A percentile compares a stretch with the other conserved stretches of the same genome.
Evolutionary conservation across 2,888 invertebrate species (phyloP).

Genomic region (Troglohyphantes excavatus): DNA sequence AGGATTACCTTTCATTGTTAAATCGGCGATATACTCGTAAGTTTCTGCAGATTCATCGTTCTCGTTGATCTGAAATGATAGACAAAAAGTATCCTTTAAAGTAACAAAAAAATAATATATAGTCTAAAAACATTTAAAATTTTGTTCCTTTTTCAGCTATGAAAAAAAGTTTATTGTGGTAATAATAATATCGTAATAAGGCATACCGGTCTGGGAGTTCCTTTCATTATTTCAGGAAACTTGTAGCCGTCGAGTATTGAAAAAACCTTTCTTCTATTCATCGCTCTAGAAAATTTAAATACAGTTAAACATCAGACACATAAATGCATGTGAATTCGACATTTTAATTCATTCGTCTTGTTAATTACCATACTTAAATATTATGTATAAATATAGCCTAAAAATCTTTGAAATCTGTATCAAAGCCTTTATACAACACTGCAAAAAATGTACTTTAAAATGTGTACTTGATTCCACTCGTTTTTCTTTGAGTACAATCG

Average conservation of each 20-base stretch:
- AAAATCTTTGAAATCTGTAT: no score
- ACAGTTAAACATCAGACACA: not conserved
- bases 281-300: conserved; percentile 38
- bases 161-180: not conserved
- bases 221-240: conserved; percentile 65
- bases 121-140: not conserved
- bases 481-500: no score
- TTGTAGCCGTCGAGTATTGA: conserved; percentile 21
- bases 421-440: not conserved
- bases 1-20: conserved; percentile 44
- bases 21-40: not conserved
- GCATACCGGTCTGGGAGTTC: conserved; percentile 46
- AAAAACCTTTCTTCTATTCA: conserved; percentile 24
- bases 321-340: no score
- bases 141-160: not conserved
- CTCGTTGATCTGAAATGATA: conserved; percentile 19
- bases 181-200: not conserved
- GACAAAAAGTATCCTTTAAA: not conserved
- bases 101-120: not conserved
- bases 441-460: no score
- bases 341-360: no score
- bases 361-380: no score
- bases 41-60: conserved; percentile 7
- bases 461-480: no score
- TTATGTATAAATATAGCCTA: no score